Evolutionary conservation across 2,113 vertebrate genomes (phyloP).

Genomic region (Galbula dea): DNA sequence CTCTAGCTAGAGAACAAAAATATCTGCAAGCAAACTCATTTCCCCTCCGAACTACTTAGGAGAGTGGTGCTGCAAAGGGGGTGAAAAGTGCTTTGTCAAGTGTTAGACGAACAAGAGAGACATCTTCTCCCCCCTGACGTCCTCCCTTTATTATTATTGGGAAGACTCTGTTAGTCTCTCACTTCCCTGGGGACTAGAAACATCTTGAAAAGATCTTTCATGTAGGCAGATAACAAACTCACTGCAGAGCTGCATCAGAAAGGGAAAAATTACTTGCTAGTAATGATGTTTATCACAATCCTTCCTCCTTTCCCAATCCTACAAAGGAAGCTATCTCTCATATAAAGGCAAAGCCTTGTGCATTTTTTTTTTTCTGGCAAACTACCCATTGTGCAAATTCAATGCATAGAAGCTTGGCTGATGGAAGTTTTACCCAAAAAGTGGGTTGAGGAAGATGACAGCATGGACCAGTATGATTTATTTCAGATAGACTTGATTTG

Average conservation of each 20-base stretch:
- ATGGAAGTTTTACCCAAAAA: background rate
- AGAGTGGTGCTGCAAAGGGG: background rate
- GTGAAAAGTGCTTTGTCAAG: constrained; percentile 58
- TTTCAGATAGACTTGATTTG: background rate
- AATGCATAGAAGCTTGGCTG: background rate
- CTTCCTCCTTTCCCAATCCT: constrained; percentile 4
- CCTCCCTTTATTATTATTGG: constrained; percentile 54
- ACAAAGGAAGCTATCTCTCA: constrained; percentile 34
- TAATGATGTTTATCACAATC: constrained; percentile 55
- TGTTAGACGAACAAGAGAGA: constrained; percentile 23
- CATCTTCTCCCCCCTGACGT: constrained; percentile 33
- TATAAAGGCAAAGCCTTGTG: background rate
- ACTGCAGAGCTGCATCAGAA: constrained; percentile 41
- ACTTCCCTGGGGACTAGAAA: constrained; percentile 59
- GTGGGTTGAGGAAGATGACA: background rate
- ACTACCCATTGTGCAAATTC: background rate
- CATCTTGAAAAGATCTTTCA: constrained; percentile 69
- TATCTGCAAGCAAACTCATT: constrained; percentile 61
- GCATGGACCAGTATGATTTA: background rate
- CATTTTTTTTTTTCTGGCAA: background rate
- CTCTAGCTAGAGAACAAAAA: constrained; percentile 54
- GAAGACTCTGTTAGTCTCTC: constrained; percentile 54
- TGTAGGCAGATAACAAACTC: constrained; percentile 62
- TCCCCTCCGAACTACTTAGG: constrained; percentile 27
- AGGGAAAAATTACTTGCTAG: constrained; percentile 51